Evolutionary conservation across 2,888 invertebrate species (phyloP).

Genomic region (Xanthorhoe designata): DNA sequence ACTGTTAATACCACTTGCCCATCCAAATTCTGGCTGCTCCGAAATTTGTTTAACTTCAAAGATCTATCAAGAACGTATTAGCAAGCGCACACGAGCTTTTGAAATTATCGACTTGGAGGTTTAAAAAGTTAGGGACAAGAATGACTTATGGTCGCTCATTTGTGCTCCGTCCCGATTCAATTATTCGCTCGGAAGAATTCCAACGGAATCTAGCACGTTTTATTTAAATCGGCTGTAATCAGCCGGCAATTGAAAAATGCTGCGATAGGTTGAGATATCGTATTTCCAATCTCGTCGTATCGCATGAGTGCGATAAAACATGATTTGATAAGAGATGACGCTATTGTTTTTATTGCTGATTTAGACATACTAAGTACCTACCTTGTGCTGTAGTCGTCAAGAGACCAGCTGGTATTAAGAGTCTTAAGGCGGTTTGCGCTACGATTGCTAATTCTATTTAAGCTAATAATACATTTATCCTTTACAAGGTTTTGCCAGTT

Average conservation of each 20-base stretch:
- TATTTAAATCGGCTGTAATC: conserved; percentile 16
- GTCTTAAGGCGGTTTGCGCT: not conserved
- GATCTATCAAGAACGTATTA: too few species aligned
- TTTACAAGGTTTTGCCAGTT: too few species aligned
- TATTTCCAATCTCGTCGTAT: conserved; percentile 12
- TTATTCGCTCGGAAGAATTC: conserved; percentile 15
- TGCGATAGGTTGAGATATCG: conserved; percentile 15
- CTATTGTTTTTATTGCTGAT: conserved; percentile 9
- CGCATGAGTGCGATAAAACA: conserved; percentile 7
- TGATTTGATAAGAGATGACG: not conserved
- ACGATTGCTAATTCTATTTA: too few species aligned
- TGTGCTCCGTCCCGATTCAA: conserved; percentile 16
- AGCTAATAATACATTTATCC: too few species aligned
- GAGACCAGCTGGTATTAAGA: conserved; percentile 4
- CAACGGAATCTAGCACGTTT: conserved; percentile 8
- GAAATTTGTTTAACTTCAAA: too few species aligned
- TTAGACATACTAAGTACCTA: not conserved
- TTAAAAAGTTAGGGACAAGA: conserved; percentile 15
- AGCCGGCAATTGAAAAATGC: conserved; percentile 10
- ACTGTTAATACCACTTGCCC: not conserved
- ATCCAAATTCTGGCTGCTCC: too few species aligned
- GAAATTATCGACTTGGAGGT: not conserved
- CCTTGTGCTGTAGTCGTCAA: conserved; percentile 5
- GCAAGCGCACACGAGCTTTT: not conserved
- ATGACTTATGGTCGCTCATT: conserved; percentile 25